Conservation (phyloP, 1,140 invertebrate species). For the Whitmania pigra region DNA sequence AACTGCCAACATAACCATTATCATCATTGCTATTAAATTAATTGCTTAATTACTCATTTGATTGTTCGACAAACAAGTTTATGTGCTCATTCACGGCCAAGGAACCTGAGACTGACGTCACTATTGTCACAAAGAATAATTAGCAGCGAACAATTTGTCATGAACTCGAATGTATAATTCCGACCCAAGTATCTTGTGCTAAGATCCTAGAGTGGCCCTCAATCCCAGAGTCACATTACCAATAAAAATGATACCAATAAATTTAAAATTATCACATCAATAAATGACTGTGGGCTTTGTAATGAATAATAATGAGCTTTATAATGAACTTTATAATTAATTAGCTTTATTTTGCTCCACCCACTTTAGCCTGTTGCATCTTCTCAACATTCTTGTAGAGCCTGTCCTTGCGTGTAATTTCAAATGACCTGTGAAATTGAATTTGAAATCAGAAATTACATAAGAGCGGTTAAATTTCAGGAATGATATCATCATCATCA, state of each 20-base stretch:
- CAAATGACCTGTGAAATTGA: conserved; percentile 52
- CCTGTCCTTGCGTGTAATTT: conserved; percentile 45
- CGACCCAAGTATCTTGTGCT: too few relatives aligned
- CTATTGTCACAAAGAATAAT: too few relatives aligned
- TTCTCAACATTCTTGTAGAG: conserved; percentile 46
- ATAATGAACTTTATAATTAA: background rate
- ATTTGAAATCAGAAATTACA: conserved; percentile 12
- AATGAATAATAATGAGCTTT: background rate
- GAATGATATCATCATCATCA: background rate
- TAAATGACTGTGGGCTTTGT: background rate
- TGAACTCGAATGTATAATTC: too few relatives aligned
- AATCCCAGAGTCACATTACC: too few relatives aligned
- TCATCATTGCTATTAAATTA: too few relatives aligned
- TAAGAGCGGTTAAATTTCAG: background rate
- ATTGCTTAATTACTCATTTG: too few relatives aligned
- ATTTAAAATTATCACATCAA: background rate
- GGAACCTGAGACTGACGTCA: too few relatives aligned
- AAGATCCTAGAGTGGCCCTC: too few relatives aligned
- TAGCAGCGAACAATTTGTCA: too few relatives aligned
- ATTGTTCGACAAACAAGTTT: too few relatives aligned
- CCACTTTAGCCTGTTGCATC: conserved; percentile 63
- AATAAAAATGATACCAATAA: background rate
- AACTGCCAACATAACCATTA: too few relatives aligned
- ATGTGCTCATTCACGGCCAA: too few relatives aligned
- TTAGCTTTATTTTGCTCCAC: background rate